phyloP scores from a whole-genome alignment of 2,797 vertebrate genomes.

The Danionella dracula region DNA sequence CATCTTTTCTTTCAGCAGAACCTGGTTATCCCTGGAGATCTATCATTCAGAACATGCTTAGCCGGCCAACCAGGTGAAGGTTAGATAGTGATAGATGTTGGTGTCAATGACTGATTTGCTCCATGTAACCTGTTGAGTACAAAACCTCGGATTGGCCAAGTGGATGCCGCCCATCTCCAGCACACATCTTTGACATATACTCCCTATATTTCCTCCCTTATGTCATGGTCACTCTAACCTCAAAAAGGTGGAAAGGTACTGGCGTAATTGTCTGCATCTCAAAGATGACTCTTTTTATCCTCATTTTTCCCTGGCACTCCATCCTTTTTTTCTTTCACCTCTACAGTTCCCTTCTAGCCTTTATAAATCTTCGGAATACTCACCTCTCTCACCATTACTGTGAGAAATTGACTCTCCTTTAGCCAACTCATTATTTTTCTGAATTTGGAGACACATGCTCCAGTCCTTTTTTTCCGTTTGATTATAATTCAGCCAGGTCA shows the following conservation, averaged over 20 bases:
- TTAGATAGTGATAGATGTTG: too few relatives aligned
- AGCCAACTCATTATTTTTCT: conserved; percentile 12
- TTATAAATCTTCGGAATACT: background rate
- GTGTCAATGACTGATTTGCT: background rate
- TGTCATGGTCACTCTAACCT: conserved; percentile 1
- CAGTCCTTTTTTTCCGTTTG: background rate
- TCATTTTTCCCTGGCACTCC: background rate
- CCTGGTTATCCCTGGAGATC: too few relatives aligned
- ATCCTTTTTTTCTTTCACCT: background rate
- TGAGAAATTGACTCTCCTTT: background rate
- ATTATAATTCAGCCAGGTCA: conserved; percentile 9
- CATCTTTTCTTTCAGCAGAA: too few relatives aligned
- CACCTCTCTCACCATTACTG: background rate
- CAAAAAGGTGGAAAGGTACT: background rate
- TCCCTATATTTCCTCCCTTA: background rate
- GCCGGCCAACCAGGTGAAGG: too few relatives aligned
- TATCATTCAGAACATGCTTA: too few relatives aligned
- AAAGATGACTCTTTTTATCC: background rate
- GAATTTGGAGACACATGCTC: background rate
- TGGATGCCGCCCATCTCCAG: background rate
- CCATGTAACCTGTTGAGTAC: background rate
- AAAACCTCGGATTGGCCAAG: background rate
- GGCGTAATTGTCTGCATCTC: conserved; percentile 11
- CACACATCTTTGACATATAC: background rate
- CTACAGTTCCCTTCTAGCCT: background rate